These are phyloP conservation scores for Drosophila prostipennis DNA, from an alignment of 2,888 invertebrate genomes.

Conservation along the genomic window DNA sequence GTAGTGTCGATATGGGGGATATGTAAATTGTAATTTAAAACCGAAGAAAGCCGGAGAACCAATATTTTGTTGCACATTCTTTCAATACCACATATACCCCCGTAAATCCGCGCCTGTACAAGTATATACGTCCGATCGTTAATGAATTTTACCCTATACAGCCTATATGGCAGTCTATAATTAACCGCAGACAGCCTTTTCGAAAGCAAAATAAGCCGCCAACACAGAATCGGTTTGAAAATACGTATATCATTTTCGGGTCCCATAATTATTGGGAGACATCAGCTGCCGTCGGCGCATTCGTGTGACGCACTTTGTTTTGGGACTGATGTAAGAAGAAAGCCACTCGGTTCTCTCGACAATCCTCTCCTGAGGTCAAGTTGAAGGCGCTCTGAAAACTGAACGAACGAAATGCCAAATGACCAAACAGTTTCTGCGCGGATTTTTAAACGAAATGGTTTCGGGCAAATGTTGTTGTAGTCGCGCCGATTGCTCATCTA, in stretches of 20 bases:
- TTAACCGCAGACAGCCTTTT: slow-evolving; percentile 18
- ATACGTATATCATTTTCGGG: slow-evolving; percentile 21
- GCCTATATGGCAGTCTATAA: slow-evolving; percentile 21
- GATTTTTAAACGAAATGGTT: slow-evolving; percentile 59
- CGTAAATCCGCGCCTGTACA: too few relatives aligned
- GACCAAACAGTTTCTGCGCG: slow-evolving; percentile 64
- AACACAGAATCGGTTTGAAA: slow-evolving; percentile 14
- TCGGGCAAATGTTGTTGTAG: slow-evolving; percentile 43
- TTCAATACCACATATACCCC: too few relatives aligned
- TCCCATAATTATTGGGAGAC: slow-evolving; percentile 34
- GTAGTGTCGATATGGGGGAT: too few relatives aligned
- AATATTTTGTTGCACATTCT: too few relatives aligned
- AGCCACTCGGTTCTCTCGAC: slow-evolving; percentile 7
- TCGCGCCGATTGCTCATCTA: too few relatives aligned
- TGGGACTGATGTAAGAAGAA: slow-evolving; percentile 7
- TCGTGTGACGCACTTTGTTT: slow-evolving; percentile 55
- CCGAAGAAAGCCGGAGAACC: too few relatives aligned
- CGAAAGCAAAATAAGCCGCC: slow-evolving; percentile 15
- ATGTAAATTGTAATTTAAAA: too few relatives aligned
- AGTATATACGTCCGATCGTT: not conserved
- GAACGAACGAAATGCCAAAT: slow-evolving; percentile 44
- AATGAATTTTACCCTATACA: slow-evolving; percentile 1
- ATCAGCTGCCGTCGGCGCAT: slow-evolving; percentile 52
- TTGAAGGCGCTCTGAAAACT: slow-evolving; percentile 66
- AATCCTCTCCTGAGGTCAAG: slow-evolving; percentile 68